These are phyloP conservation scores for Drosophila recens DNA, from an alignment of 2,888 invertebrate species.

Conservation along the genomic window DNA sequence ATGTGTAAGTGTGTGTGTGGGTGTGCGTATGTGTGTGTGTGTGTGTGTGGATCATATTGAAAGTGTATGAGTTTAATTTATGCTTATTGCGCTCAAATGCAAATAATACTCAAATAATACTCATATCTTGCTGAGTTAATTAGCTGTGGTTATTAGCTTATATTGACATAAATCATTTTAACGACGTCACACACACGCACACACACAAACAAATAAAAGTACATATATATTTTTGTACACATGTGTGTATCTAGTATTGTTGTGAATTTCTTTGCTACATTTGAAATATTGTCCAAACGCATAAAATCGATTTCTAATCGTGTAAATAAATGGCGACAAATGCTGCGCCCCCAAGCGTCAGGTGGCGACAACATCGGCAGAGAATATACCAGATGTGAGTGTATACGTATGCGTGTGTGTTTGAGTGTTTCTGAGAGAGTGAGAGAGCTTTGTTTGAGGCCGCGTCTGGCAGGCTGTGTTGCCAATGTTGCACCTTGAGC, in stretches of 20 bases:
- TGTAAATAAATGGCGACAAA: conserved; percentile 79
- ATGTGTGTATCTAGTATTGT: conserved; percentile 18
- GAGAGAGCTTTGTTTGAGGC: conserved; percentile 59
- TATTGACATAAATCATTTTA: conserved; percentile 78
- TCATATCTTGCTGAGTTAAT: conserved; percentile 26
- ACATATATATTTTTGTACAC: background rate
- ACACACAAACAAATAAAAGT: background rate
- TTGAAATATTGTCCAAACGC: conserved; percentile 73
- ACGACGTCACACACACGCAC: conserved; percentile 33
- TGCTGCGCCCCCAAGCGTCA: conserved; percentile 62
- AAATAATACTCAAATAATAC: conserved; percentile 15
- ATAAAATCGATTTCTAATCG: conserved; percentile 79
- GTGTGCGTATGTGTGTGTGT: background rate
- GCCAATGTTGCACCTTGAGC: conserved; percentile 72
- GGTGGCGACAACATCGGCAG: conserved; percentile 45
- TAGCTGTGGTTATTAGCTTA: conserved; percentile 26
- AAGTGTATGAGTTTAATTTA: conserved; percentile 7
- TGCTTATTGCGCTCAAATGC: conserved; percentile 8
- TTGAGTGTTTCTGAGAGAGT: conserved; percentile 10
- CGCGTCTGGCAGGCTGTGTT: conserved; percentile 28
- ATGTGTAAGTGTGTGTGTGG: conserved; percentile 5
- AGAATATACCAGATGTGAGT: conserved; percentile 7
- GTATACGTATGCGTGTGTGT: conserved; percentile 3
- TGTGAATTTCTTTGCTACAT: conserved; percentile 48
- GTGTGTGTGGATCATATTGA: background rate